Evolutionary conservation across 53 echinoderm and acorn worm species (phyloP).

Genomic region (Mesocentrotus franciscanus): DNA sequence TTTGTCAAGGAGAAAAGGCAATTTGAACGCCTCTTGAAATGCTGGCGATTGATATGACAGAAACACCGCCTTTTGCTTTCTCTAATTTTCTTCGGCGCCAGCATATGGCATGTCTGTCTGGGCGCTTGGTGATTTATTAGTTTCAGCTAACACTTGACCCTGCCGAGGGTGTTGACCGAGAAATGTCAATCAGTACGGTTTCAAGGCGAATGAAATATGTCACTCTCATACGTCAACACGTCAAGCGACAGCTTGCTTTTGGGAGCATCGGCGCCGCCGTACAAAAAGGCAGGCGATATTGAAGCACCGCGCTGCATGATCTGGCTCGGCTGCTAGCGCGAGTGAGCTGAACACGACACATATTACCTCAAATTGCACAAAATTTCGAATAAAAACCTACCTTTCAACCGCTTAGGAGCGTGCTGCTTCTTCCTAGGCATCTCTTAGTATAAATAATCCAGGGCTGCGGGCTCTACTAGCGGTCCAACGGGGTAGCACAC

Average conservation of each 20-base stretch:
- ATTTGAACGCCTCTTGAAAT: constrained; percentile 73
- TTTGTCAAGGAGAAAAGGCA: constrained; percentile 69
- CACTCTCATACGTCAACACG: constrained; percentile 87
- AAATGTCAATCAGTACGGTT: constrained; percentile 88
- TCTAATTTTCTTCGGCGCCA: constrained; percentile 71
- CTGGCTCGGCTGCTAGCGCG: constrained; percentile 54
- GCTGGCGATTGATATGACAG: constrained; percentile 71
- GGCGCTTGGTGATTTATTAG: constrained; percentile 78
- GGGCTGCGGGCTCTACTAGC: constrained; percentile 59
- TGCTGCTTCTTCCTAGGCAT: constrained; percentile 93
- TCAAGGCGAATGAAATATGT: constrained; percentile 94
- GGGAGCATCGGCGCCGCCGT: constrained; percentile 67
- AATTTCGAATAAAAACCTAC: constrained; percentile 73
- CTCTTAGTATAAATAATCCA: constrained; percentile 70
- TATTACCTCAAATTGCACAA: constrained; percentile 65
- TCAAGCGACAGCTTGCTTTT: constrained; percentile 74
- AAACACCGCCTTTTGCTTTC: constrained; percentile 72
- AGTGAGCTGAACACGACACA: constrained; percentile 55
- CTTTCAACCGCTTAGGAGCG: constrained; percentile 89
- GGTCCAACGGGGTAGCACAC: constrained; percentile 60
- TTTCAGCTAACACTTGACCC: constrained; percentile 89
- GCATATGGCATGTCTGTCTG: constrained; percentile 73
- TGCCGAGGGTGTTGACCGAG: constrained; percentile 96
- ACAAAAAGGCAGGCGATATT: constrained; percentile 71
- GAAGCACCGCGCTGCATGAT: constrained; percentile 65